Conservation (phyloP, 2,113 vertebrate genomes). For the Psephotus haematonotus region DNA sequence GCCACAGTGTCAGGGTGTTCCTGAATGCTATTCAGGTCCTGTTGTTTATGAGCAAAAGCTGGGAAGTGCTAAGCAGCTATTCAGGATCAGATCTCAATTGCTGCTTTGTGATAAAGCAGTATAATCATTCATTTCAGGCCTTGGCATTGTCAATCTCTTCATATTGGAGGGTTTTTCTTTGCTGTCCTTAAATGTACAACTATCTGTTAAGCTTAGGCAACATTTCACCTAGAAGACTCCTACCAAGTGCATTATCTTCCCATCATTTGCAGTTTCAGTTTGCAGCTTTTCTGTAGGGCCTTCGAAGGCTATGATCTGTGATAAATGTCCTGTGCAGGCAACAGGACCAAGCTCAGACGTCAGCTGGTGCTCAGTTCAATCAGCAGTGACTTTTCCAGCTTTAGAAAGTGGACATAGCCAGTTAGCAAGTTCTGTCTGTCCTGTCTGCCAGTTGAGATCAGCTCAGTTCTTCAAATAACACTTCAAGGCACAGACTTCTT, state of each 20-base stretch:
- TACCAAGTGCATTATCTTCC: not conserved
- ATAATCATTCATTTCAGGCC: not conserved
- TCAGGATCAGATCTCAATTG: not conserved
- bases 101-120: not conserved
- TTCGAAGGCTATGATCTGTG: not conserved
- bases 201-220: not conserved
- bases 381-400: not conserved
- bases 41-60: not conserved
- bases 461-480: not conserved
- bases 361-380: not conserved
- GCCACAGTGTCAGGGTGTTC: not conserved
- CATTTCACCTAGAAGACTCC: not conserved
- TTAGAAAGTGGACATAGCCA: not conserved
- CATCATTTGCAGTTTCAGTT: not conserved
- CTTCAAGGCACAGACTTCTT: not conserved
- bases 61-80: not conserved
- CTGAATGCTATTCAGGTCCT: not conserved
- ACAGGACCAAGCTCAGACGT: not conserved
- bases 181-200: not conserved
- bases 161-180: not conserved
- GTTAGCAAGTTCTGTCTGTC: not conserved
- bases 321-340: not conserved
- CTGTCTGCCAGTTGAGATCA: not conserved
- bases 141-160: not conserved
- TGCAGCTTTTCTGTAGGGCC: not conserved